Conservation (phyloP, 2,113 vertebrate genomes). For the Etia nguti region DNA sequence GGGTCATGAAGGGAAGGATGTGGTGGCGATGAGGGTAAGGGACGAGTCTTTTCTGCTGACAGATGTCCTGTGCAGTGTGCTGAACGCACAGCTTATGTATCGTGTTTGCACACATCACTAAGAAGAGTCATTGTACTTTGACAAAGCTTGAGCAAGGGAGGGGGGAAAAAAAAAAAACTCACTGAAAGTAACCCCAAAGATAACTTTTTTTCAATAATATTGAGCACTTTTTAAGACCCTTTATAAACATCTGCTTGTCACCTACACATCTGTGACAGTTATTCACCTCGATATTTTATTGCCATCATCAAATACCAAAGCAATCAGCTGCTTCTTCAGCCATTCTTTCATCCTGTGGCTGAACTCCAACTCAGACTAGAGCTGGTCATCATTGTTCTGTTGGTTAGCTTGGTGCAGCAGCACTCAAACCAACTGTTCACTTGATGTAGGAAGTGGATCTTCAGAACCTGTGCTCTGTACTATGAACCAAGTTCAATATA, state of each 20-base stretch:
- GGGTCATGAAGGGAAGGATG: conserved; percentile 63
- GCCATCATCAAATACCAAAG: neutral
- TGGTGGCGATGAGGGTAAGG: conserved; percentile 37
- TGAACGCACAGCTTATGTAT: conserved; percentile 9
- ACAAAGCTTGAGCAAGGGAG: neutral
- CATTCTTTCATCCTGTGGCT: neutral
- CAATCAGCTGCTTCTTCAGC: neutral
- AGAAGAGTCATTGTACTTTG: neutral
- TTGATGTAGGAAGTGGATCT: neutral
- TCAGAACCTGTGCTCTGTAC: neutral
- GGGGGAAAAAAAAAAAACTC: neutral
- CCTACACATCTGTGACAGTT: neutral
- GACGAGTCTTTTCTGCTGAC: conserved; percentile 67
- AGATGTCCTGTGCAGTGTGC: conserved; percentile 40
- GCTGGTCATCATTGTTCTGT: neutral
- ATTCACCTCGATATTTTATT: neutral
- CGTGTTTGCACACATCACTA: neutral
- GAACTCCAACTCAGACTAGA: neutral
- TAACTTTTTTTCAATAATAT: neutral
- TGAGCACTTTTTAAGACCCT: neutral
- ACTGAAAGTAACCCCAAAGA: neutral
- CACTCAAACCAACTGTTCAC: neutral
- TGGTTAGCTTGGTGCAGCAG: neutral
- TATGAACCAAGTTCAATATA: neutral
- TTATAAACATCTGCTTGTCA: neutral